Evolutionary conservation across 1,140 invertebrate species (phyloP), one percentile per base, ranked within the genome.

Genomic region (Harpegnathos saltator): DNA sequence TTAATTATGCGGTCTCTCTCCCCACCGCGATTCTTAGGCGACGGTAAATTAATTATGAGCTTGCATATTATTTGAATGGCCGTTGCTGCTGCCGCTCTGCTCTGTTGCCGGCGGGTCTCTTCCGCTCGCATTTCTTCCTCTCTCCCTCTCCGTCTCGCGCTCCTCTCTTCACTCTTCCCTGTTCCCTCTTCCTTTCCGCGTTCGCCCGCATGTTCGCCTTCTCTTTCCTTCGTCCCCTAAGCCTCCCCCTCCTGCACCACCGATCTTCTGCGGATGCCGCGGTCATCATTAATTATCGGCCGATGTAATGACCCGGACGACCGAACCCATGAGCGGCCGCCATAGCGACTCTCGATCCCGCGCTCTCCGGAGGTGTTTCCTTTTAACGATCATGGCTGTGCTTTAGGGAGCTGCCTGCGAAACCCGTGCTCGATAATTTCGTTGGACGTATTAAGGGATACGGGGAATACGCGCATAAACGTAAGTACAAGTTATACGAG

Each of bases 31-130:
- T 88, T 83, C 62, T 77, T 73, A 80, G 72, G 66, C 80, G 83
- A 85, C 82, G 63, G 82, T 86, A 91, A 91, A 92, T 92, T 89
- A 90, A 91, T 91, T 90, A 91, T 86, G 90, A 92, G 83, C 88
- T 88, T 89, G 90, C 89, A 89, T 84, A 90, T 92, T 91, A 89
- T 92, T 91, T 84, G 85, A 83, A 83, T 86, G 84, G 44, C 58
- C 63, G 62, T 38, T n/a, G 44, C 56, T 19, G 74, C 14, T n/a
- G n/a, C n/a, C n/a, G n/a, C n/a, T n/a, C n/a, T n/a, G n/a, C n/a
- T n/a, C n/a, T 24, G 74, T 17, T 78, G 75, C 75, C 22, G 73
- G 24, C 54, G 62, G 62, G 22, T 33, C 59, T 73, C 63, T 72
- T 62, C 48, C 56, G 33, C 63, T 75, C 29, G 59, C 80, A 48